phyloP scores from a whole-genome alignment of 2,113 vertebrate genomes.

The Misgurnus anguillicaudatus region DNA sequence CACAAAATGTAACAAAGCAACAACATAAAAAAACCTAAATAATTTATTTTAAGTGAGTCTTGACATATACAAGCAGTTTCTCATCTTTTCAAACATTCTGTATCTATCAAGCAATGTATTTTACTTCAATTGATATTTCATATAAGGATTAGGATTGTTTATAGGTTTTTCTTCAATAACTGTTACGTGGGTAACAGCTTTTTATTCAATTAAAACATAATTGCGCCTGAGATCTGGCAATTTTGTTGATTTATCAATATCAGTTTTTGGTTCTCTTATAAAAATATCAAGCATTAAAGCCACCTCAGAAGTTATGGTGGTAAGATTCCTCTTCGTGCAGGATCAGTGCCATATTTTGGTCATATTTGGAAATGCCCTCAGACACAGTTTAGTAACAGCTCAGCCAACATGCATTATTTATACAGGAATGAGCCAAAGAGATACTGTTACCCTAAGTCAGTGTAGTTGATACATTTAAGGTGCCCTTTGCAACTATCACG shows the following conservation, averaged over 20 bases:
- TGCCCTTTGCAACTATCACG: slow-evolving; percentile 69
- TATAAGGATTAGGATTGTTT: too few species aligned
- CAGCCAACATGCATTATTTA: slow-evolving; percentile 87
- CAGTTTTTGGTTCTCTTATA: not conserved
- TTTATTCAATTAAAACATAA: not conserved
- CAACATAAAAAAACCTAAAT: not conserved
- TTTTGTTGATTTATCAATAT: not conserved
- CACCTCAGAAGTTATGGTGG: slow-evolving; percentile 26
- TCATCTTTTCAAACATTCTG: not conserved
- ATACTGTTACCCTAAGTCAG: slow-evolving; percentile 83
- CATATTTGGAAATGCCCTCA: slow-evolving; percentile 74
- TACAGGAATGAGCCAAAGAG: slow-evolving; percentile 71
- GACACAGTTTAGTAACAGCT: slow-evolving; percentile 80
- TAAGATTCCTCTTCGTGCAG: slow-evolving; percentile 20
- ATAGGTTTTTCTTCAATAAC: too few species aligned
- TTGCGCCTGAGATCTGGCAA: not conserved
- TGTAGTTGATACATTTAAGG: slow-evolving; percentile 67
- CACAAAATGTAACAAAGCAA: not conserved
- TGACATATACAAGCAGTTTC: not conserved
- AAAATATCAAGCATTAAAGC: slow-evolving; percentile 18
- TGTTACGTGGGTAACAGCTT: not conserved
- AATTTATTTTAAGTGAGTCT: not conserved
- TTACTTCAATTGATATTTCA: not conserved
- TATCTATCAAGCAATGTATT: not conserved
- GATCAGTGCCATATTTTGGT: slow-evolving; percentile 60